Conservation (phyloP, 2,888 invertebrate species). For the Stenotaenia linearis region DNA sequence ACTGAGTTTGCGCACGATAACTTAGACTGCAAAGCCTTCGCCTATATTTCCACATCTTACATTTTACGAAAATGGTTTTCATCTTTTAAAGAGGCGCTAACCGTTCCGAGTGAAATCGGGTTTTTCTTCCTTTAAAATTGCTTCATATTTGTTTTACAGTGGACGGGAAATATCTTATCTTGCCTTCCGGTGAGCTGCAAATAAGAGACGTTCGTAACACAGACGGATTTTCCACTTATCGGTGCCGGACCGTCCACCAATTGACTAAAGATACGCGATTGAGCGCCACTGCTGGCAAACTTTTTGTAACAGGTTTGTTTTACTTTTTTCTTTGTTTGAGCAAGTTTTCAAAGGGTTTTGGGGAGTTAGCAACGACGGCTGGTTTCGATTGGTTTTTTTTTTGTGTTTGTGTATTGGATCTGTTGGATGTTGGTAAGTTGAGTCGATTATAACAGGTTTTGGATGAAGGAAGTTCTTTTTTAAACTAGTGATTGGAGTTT, state of each 20-base stretch:
- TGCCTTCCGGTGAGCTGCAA: conserved; percentile 90
- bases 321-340: too few relatives aligned
- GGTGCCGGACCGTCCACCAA: conserved; percentile 87
- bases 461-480: too few relatives aligned
- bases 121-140: too few relatives aligned
- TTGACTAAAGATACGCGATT: conserved; percentile 86
- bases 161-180: conserved; percentile 92
- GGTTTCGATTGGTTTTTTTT: too few relatives aligned
- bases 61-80: neutral
- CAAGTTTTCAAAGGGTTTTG: too few relatives aligned
- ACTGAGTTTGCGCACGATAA: neutral
- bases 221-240: conserved; percentile 89
- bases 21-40: neutral
- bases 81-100: neutral
- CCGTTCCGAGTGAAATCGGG: neutral
- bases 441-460: too few relatives aligned
- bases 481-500: too few relatives aligned
- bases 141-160: conserved; percentile 41
- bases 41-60: neutral
- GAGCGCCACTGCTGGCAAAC: conserved; percentile 85
- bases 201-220: conserved; percentile 90
- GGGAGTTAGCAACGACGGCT: too few relatives aligned
- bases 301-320: conserved; percentile 87
- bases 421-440: too few relatives aligned
- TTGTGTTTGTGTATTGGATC: too few relatives aligned